A percentile compares a stretch with the other conserved stretches of the same genome.
Evolutionary conservation across 1,140 invertebrate species (phyloP).

Genomic region (Penaeus vannamei): DNA sequence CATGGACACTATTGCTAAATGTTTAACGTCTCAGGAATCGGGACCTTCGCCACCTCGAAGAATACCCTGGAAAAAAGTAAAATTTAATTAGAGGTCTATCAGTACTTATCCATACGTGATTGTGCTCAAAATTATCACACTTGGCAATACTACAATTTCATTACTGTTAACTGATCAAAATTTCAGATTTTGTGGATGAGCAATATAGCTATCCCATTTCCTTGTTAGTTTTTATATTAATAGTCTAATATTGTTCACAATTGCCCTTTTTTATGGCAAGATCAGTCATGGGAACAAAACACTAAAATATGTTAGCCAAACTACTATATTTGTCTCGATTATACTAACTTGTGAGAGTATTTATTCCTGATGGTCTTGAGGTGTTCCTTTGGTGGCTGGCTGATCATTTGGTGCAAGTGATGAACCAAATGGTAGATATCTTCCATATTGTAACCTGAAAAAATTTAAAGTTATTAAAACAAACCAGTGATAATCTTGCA

Average conservation of each 20-base stretch:
- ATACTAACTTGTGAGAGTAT: conserved; percentile 85
- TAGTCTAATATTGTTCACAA: too few relatives aligned
- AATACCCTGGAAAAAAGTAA: conserved; percentile 81
- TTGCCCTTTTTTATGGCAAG: too few relatives aligned
- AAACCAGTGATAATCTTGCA: conserved; percentile 6
- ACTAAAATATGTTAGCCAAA: background rate
- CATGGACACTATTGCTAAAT: conserved; percentile 58
- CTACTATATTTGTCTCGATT: background rate
- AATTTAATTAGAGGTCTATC: background rate
- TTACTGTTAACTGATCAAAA: background rate
- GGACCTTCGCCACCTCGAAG: conserved; percentile 77
- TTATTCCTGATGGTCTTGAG: conserved; percentile 91
- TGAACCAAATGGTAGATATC: conserved; percentile 83
- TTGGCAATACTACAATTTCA: background rate
- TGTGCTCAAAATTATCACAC: background rate
- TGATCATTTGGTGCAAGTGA: conserved; percentile 83
- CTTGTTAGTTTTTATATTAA: too few relatives aligned
- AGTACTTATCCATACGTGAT: background rate
- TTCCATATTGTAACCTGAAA: conserved; percentile 80
- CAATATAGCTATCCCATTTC: too few relatives aligned
- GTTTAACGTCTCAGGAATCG: conserved; percentile 75
- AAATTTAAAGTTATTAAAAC: background rate
- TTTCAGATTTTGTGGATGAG: too few relatives aligned
- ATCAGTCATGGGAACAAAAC: too few relatives aligned
- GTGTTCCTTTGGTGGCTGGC: conserved; percentile 81